Percentiles rank a stretch among this genome's conserved stretches.
These are phyloP conservation scores for Psylliodes chrysocephalus DNA, from an alignment of 2,888 invertebrate species.

Conservation along the genomic window DNA sequence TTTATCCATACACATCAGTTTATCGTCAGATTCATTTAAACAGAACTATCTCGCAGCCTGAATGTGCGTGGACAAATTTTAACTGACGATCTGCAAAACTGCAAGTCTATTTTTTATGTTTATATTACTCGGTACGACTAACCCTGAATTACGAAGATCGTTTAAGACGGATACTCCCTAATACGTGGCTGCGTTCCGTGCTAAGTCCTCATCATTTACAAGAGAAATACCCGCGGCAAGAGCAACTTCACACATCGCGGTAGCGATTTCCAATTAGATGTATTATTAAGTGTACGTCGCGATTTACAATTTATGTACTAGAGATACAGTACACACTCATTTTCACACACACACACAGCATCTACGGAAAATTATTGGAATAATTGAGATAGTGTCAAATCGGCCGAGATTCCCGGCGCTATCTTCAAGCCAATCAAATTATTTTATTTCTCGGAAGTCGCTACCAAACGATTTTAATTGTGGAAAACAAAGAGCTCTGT, in stretches of 20 bases:
- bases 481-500: no score
- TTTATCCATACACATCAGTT: no score
- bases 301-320: conserved; percentile 47
- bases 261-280: conserved; percentile 58
- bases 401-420: conserved; percentile 13
- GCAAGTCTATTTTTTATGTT: no score
- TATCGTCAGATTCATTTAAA: no score
- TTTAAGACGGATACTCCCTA: no score
- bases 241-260: conserved; percentile 46
- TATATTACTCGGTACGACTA: no score
- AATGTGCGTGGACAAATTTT: no score
- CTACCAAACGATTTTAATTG: no score
- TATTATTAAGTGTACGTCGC: conserved; percentile 54
- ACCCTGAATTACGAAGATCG: no score
- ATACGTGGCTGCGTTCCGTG: no score
- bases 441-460: conserved; percentile 15
- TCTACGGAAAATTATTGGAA: conserved; percentile 37
- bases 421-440: conserved; percentile 12
- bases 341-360: conserved; percentile 31
- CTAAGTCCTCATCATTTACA: conserved; percentile 35
- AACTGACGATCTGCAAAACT: no score
- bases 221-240: conserved; percentile 36
- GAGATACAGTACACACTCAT: conserved; percentile 40
- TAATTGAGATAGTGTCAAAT: conserved; percentile 37
- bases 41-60: no score